Evolutionary conservation across 2,113 vertebrate genomes (phyloP), one percentile per base, ranked within the genome.

Genomic region (Melozone crissalis): DNA sequence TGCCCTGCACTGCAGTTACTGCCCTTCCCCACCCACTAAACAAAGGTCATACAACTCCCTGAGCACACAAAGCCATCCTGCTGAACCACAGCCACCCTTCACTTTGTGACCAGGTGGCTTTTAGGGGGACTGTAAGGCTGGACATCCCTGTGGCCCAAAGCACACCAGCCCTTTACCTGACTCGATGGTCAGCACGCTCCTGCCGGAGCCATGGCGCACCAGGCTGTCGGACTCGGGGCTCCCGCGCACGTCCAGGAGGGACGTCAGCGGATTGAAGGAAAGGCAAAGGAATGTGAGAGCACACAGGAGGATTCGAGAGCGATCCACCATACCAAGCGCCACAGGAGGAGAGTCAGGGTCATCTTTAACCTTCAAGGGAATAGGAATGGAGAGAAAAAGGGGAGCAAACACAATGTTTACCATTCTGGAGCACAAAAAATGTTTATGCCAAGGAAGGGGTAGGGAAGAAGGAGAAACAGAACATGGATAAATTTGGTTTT

Each of bases 231-330:
- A 11, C 33, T 97, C 89, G 0, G 78, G 49, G 26, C 74, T 74
- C 78, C 98, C 31, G 93, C 97, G 87, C 78, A 87, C 94, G 10
- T 98, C 98, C 95, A 99, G 96, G 63, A 99, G 96, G 13, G 99
- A 98, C 2, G 99, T 99, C 79, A 99, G 97, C 1, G 99, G 99
- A 95, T 99, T 99, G 49, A 99, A 98, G 57, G 99, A 99, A 80
- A 99, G 98, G 96, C 99, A 99, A 94, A 99, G 98, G 97, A 99
- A 99, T 9, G 99, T 99, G 93, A 99, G 98, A 46, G 98, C 98
- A 33, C 99, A 99, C 55, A 99, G 98, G 21, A 99, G 98, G 67
- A 99, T 98, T 19, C 99, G 98, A 28, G 99, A 99, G n/a, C 99
- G 98, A 95, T 99, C 99, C 98, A 99, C 99, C 98, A 99, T 99